Conservation (phyloP, 2,888 invertebrate species). For the Hypena proboscidalis region DNA sequence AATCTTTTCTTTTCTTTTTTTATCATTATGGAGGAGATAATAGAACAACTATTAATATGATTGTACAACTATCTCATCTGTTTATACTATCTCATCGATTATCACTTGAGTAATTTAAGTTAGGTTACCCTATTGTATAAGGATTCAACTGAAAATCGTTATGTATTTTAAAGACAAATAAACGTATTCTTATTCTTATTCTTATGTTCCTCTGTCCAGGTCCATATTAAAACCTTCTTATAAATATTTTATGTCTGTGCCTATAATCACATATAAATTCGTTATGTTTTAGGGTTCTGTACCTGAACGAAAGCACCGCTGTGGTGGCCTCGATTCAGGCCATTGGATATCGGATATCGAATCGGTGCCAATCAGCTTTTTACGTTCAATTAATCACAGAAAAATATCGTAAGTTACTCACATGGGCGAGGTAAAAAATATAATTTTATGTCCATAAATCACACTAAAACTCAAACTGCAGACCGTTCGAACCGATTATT, state of each 20-base stretch:
- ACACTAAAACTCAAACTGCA: conserved; percentile 33
- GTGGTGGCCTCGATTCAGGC: conserved; percentile 26
- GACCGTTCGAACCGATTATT: conserved; percentile 27
- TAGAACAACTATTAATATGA: too few relatives aligned
- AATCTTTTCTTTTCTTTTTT: too few relatives aligned
- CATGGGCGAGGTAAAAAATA: conserved; percentile 32
- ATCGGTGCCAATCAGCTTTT: conserved; percentile 40
- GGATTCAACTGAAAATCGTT: too few relatives aligned
- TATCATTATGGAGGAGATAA: too few relatives aligned
- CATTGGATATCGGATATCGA: conserved; percentile 38
- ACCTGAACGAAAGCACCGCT: conserved; percentile 18
- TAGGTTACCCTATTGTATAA: too few relatives aligned
- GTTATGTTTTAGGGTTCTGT: too few relatives aligned
- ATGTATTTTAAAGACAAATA: too few relatives aligned
- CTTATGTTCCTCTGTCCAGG: conserved; percentile 41
- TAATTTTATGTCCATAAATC: conserved; percentile 39
- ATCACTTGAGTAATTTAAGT: too few relatives aligned
- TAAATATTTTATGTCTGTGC: conserved; percentile 24
- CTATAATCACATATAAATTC: conserved; percentile 15
- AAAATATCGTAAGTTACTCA: conserved; percentile 32
- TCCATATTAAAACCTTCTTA: conserved; percentile 19
- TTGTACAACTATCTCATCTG: too few relatives aligned
- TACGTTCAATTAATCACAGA: conserved; percentile 49
- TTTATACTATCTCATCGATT: too few relatives aligned
- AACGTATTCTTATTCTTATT: too few relatives aligned